Evolutionary conservation across 2,888 invertebrate species (phyloP).

Genomic region (Ceramica pisi): DNA sequence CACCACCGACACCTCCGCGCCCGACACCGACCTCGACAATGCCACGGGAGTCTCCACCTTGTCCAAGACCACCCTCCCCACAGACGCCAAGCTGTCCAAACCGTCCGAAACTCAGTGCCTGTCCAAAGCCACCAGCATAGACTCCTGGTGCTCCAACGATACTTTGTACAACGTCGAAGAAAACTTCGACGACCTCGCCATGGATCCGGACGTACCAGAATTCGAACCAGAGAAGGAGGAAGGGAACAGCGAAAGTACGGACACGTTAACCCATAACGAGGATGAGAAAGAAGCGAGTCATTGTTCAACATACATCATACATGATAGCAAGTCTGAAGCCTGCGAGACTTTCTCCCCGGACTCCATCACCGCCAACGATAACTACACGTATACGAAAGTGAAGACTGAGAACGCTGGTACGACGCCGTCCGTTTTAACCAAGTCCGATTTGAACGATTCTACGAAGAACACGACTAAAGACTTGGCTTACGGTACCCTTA

Average conservation of each 20-base stretch:
- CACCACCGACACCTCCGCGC: constrained; percentile 82
- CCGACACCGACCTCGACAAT: constrained; percentile 80
- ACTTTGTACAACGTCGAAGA: constrained; percentile 92
- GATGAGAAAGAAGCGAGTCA: constrained; percentile 83
- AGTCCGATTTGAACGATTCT: constrained; percentile 82
- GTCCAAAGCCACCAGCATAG: constrained; percentile 91
- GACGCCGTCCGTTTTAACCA: constrained; percentile 77
- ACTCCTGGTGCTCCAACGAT: constrained; percentile 92
- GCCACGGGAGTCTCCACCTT: constrained; percentile 86
- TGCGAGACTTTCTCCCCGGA: constrained; percentile 86
- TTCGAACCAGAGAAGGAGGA: constrained; percentile 74
- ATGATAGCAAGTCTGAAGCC: constrained; percentile 84
- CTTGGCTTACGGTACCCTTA: constrained; percentile 83
- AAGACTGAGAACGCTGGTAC: constrained; percentile 77
- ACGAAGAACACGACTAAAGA: constrained; percentile 84
- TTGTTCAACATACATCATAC: constrained; percentile 85
- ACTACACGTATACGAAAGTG: constrained; percentile 85
- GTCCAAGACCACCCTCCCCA: constrained; percentile 87
- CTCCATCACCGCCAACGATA: constrained; percentile 85
- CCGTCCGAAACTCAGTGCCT: constrained; percentile 86
- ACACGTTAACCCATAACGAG: constrained; percentile 84
- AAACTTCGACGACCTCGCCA: constrained; percentile 87
- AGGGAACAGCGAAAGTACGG: constrained; percentile 83
- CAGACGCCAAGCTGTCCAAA: constrained; percentile 88
- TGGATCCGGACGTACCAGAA: constrained; percentile 82